phyloP scores from a whole-genome alignment of 2,797 vertebrate species.

The Pseudochirops corinnae region DNA sequence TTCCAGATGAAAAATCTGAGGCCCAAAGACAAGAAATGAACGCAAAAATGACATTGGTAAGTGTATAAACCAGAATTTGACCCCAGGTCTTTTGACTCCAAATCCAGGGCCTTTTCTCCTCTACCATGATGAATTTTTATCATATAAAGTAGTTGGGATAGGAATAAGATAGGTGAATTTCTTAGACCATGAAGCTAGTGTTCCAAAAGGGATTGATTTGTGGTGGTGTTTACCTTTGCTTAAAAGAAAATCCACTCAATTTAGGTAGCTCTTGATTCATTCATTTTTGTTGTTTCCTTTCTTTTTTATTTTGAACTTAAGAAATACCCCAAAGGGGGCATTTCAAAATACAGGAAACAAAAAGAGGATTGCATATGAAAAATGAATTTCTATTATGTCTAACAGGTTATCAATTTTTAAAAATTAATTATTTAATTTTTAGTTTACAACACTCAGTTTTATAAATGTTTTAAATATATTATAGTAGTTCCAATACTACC shows the following conservation, averaged over 20 bases:
- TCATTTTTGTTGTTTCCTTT: not conserved
- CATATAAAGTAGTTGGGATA: not conserved
- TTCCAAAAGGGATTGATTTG: not conserved
- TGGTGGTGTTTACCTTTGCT: not conserved
- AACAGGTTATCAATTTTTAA: not conserved
- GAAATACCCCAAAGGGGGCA: not conserved
- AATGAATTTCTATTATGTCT: not conserved
- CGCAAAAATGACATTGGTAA: not conserved
- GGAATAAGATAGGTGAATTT: not conserved
- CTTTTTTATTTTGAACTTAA: not conserved
- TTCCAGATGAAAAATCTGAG: not conserved
- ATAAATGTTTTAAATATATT: not conserved
- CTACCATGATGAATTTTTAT: not conserved
- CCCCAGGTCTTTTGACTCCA: not conserved
- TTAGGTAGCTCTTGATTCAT: not conserved
- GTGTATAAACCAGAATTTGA: not conserved
- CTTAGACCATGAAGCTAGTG: not conserved
- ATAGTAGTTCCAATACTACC: not conserved
- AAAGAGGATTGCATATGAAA: not conserved
- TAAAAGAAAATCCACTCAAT: not conserved
- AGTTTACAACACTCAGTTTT: no score
- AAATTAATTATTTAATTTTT: no score
- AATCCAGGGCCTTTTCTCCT: not conserved
- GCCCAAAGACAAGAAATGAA: not conserved
- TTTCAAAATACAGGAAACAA: not conserved